Conservation (phyloP, 2,888 invertebrate species). For the Pomacea canaliculata region DNA sequence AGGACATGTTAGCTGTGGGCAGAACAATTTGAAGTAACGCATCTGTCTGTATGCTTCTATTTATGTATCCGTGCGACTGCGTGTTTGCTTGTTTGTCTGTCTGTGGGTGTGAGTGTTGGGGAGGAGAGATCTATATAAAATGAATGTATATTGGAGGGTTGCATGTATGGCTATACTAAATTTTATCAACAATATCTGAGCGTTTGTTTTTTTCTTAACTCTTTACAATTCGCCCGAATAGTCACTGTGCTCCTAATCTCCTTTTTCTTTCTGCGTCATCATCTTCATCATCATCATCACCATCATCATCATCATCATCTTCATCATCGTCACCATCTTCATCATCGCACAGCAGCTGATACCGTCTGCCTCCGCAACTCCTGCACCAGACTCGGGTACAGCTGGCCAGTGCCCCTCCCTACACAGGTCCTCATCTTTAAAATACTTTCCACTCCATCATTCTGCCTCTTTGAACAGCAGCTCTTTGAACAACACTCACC, state of each 20-base stretch:
- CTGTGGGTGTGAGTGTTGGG: not conserved
- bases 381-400: too few species aligned
- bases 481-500: too few species aligned
- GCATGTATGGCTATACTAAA: too few species aligned
- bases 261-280: not conserved
- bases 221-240: not conserved
- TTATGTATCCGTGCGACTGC: not conserved
- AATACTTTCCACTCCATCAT: too few species aligned
- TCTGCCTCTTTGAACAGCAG: too few species aligned
- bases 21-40: not conserved
- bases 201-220: not conserved
- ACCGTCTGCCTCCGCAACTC: too few species aligned
- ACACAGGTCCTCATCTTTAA: too few species aligned
- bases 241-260: not conserved
- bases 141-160: too few species aligned
- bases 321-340: not conserved
- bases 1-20: not conserved
- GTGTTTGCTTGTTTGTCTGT: constrained; percentile 1
- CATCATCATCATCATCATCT: not conserved
- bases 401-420: too few species aligned
- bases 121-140: not conserved
- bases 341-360: too few species aligned
- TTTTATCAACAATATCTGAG: not conserved
- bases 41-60: not conserved
- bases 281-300: constrained; percentile 1